Conservation (phyloP, 1,140 invertebrate species). For the Saccostrea glomerata region DNA sequence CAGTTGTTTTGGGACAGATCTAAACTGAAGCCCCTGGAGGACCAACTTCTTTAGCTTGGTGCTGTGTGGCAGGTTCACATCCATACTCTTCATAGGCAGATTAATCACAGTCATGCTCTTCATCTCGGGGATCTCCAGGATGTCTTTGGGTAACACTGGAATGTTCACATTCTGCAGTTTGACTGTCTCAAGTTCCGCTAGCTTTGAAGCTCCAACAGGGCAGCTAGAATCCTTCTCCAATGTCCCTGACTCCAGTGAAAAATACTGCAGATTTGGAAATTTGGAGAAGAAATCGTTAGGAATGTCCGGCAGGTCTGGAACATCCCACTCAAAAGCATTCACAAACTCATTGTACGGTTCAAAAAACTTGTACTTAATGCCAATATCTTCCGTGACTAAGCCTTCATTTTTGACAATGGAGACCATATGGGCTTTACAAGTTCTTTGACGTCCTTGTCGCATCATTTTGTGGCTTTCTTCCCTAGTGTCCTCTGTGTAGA, state of each 20-base stretch:
- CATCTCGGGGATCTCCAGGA: conserved; percentile 60
- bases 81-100: conserved; percentile 58
- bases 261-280: conserved; percentile 66
- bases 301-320: conserved; percentile 31
- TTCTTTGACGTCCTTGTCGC: conserved; percentile 15
- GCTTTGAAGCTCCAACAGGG: conserved; percentile 62
- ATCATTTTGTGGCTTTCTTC: conserved; percentile 44
- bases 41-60: conserved; percentile 60
- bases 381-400: neutral
- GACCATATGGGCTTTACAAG: conserved; percentile 62
- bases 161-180: conserved; percentile 59
- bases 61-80: conserved; percentile 52
- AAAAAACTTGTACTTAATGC: conserved; percentile 54
- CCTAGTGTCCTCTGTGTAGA: conserved; percentile 5
- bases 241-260: conserved; percentile 54
- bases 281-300: conserved; percentile 64
- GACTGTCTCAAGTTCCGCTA: conserved; percentile 59
- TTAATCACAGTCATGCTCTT: conserved; percentile 51
- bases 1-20: conserved; percentile 60
- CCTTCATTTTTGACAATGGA: conserved; percentile 50
- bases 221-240: conserved; percentile 42
- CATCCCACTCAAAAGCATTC: conserved; percentile 60
- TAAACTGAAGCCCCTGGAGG: conserved; percentile 60
- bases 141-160: conserved; percentile 61
- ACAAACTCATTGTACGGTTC: conserved; percentile 68